phyloP scores from a whole-genome alignment of 2,888 invertebrate species.

The Bibio marci region DNA sequence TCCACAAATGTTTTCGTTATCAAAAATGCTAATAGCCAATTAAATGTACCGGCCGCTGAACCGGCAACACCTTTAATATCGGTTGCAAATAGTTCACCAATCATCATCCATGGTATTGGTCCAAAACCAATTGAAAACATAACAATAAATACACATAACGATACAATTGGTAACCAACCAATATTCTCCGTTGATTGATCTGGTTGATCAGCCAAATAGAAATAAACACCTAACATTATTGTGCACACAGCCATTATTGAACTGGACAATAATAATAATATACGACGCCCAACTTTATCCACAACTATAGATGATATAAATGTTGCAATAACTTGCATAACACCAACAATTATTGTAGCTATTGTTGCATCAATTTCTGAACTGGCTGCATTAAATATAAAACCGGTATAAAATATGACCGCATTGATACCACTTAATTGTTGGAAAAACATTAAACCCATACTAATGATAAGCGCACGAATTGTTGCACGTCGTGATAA shows the following conservation, averaged over 20 bases:
- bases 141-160: constrained; percentile 58
- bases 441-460: constrained; percentile 77
- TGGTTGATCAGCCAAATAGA: constrained; percentile 25
- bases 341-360: constrained; percentile 66
- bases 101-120: constrained; percentile 62
- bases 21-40: constrained; percentile 66
- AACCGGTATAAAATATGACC: constrained; percentile 59
- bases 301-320: constrained; percentile 58
- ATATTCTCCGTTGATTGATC: constrained; percentile 29
- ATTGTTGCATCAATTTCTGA: constrained; percentile 35
- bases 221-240: constrained; percentile 54
- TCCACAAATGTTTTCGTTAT: constrained; percentile 57
- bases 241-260: constrained; percentile 51
- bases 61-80: constrained; percentile 62
- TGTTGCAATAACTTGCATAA: constrained; percentile 53
- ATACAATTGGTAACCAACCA: constrained; percentile 57
- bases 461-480: constrained; percentile 51
- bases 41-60: constrained; percentile 62
- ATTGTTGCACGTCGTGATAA: constrained; percentile 40
- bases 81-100: constrained; percentile 64
- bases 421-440: constrained; percentile 74
- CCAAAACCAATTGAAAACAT: constrained; percentile 73
- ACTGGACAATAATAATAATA: constrained; percentile 55
- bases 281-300: constrained; percentile 62
- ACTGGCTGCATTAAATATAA: constrained; percentile 44